These are phyloP conservation scores for Parambassis ranga DNA, from an alignment of 2,797 vertebrate genomes.

Conservation along the genomic window DNA sequence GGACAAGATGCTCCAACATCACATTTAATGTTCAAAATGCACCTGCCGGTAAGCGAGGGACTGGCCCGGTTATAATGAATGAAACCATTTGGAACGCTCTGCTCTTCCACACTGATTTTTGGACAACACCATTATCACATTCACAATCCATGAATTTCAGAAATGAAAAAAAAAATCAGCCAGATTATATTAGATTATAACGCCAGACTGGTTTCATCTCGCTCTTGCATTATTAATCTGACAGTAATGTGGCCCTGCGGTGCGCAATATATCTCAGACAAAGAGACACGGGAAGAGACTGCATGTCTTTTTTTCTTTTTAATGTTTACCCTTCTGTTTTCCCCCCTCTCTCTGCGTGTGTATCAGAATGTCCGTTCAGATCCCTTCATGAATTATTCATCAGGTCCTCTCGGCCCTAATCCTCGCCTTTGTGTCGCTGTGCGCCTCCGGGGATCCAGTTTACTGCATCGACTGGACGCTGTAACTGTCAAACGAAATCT, in stretches of 20 bases:
- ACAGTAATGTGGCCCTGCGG: slow-evolving; percentile 20
- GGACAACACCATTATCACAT: slow-evolving; percentile 1
- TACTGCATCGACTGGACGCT: slow-evolving; percentile 58
- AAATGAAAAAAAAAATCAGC: slow-evolving; percentile 7
- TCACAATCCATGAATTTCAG: slow-evolving; percentile 1
- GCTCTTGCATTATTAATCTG: slow-evolving; percentile 52
- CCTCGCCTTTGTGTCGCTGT: slow-evolving; percentile 72
- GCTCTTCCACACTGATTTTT: background rate
- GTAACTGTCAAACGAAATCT: slow-evolving; percentile 46
- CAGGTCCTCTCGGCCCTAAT: slow-evolving; percentile 58
- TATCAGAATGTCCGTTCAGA: slow-evolving; percentile 71
- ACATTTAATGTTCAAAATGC: background rate
- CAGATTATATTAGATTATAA: slow-evolving; percentile 60
- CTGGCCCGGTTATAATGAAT: too few relatives aligned
- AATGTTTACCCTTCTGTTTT: slow-evolving; percentile 10
- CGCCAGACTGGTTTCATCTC: slow-evolving; percentile 40
- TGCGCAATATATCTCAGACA: slow-evolving; percentile 42
- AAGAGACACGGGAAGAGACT: slow-evolving; percentile 18
- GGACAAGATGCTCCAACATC: background rate
- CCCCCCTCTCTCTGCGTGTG: slow-evolving; percentile 45
- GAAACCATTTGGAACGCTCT: too few relatives aligned
- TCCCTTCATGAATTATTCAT: slow-evolving; percentile 74
- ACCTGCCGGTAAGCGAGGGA: too few relatives aligned
- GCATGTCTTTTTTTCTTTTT: slow-evolving; percentile 1
- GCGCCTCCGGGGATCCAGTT: slow-evolving; percentile 59